Base-by-base conservation (phyloP, 2,797 vertebrate genomes). In the Meda fulgida region DNA sequence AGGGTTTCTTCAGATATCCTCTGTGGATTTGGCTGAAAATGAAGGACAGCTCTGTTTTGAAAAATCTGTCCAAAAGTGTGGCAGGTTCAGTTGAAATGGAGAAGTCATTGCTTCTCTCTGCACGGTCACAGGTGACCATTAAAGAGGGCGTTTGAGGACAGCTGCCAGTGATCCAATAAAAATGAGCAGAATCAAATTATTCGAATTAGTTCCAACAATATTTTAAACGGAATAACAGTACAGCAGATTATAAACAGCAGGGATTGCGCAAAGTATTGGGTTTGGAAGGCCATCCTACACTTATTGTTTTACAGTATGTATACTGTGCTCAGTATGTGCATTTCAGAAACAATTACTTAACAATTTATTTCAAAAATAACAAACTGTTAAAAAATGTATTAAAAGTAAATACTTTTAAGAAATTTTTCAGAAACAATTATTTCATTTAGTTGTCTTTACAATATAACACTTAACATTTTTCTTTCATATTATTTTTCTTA, bases 91-190 rank as follows among this genome's bases (percentile, higher is more conserved):
- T 19, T 67, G 63, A 69, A 36, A 79, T 48, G 19, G 26, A 55
- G 65, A 55, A 31, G 18, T 58, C 3, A 40, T 78, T 34, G 48
- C 38, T 43, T 70, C 48, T 21, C 23, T 53, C 34, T 48, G 65
- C 55, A 46, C 1, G 14, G 29, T 38, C 34, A 77, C 71, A 66
- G 81, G 70, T 83, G 69, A 21, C 81, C 23, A 18, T 29, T 84
- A 46, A 82, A 73, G 55, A 73, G 53, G 29, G 58, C 21, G 19
- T 46, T 18, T 72, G 51, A 34, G 36, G 51, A 70, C 60, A 53
- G 65, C 66, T 78, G 34, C 48, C 73, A 78, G 75, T n/a, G 65
- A 78, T 84, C 73, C 69, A 40, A 40, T 78, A n/a, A 58, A 78
- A 84, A 77, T 55, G 3, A 14, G 40, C 26, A 23, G 66, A 76